Conservation (phyloP, 1,140 invertebrate genomes). For the Pogonomyrmex barbatus region DNA sequence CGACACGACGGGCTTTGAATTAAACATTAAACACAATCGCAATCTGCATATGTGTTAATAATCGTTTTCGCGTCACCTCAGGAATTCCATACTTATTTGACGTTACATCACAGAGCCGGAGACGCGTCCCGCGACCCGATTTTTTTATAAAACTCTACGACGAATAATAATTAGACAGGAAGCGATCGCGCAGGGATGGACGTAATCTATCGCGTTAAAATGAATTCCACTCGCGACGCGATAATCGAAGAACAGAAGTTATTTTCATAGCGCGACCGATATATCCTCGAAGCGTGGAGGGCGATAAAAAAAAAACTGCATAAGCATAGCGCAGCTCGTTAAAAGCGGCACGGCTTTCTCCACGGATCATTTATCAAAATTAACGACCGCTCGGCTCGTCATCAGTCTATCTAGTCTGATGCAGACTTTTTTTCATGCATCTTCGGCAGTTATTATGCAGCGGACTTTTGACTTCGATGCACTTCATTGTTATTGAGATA, state of each 20-base stretch:
- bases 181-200: background rate
- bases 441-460: constrained; percentile 14
- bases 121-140: too few relatives aligned
- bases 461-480: background rate
- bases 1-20: background rate
- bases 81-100: background rate
- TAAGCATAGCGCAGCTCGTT: constrained; percentile 39
- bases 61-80: background rate
- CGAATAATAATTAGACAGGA: background rate
- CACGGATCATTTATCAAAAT: constrained; percentile 62
- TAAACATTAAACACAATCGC: constrained; percentile 16
- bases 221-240: constrained; percentile 25
- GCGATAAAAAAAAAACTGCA: constrained; percentile 53
- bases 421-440: background rate
- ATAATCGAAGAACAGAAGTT: constrained; percentile 46
- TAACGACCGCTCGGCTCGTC: constrained; percentile 42
- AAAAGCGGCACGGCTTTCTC: background rate
- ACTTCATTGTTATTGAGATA: constrained; percentile 2
- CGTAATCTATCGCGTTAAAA: constrained; percentile 17
- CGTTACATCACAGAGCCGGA: background rate
- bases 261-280: constrained; percentile 60
- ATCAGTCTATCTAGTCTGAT: constrained; percentile 4
- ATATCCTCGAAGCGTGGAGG: constrained; percentile 49
- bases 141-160: background rate
- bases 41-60: background rate